phyloP scores from a whole-genome alignment of 2,113 vertebrate genomes.

The Suncus etruscus region DNA sequence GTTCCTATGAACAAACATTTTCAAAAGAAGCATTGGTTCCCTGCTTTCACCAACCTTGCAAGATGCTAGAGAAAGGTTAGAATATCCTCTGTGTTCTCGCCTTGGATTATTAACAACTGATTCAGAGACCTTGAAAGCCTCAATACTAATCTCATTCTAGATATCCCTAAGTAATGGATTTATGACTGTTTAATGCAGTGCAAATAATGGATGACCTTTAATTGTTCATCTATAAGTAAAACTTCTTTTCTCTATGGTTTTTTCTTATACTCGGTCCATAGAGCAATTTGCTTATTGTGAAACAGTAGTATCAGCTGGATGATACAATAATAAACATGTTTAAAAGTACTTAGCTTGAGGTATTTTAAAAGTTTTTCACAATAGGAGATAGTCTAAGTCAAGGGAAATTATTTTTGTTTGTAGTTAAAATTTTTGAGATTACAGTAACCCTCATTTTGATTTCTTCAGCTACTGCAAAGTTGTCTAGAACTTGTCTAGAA shows the following conservation, averaged over 20 bases:
- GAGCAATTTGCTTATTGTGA: constrained; percentile 49
- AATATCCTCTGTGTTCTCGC: constrained; percentile 85
- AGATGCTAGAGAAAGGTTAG: constrained; percentile 74
- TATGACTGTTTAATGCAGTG: constrained; percentile 89
- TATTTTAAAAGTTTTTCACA: not conserved
- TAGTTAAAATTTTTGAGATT: constrained; percentile 13
- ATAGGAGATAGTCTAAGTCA: constrained; percentile 31
- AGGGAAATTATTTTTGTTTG: constrained; percentile 37
- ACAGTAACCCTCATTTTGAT: constrained; percentile 22
- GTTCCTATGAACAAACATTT: constrained; percentile 67
- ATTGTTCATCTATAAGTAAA: constrained; percentile 62
- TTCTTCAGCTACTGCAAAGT: not conserved
- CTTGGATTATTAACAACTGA: constrained; percentile 90
- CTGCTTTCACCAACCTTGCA: constrained; percentile 68
- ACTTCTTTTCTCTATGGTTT: constrained; percentile 3
- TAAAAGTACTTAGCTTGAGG: constrained; percentile 53
- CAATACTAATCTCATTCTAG: constrained; percentile 87
- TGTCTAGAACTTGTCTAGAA: constrained; percentile 21
- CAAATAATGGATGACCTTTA: constrained; percentile 83
- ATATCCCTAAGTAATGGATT: constrained; percentile 91
- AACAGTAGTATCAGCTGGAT: constrained; percentile 14
- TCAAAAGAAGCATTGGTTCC: constrained; percentile 41
- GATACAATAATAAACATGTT: constrained; percentile 8
- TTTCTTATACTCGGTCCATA: constrained; percentile 35
- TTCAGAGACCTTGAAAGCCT: constrained; percentile 85